These are phyloP conservation scores for Elymnias hypermnestra DNA, from an alignment of 1,140 invertebrate genomes.

Conservation along the genomic window DNA sequence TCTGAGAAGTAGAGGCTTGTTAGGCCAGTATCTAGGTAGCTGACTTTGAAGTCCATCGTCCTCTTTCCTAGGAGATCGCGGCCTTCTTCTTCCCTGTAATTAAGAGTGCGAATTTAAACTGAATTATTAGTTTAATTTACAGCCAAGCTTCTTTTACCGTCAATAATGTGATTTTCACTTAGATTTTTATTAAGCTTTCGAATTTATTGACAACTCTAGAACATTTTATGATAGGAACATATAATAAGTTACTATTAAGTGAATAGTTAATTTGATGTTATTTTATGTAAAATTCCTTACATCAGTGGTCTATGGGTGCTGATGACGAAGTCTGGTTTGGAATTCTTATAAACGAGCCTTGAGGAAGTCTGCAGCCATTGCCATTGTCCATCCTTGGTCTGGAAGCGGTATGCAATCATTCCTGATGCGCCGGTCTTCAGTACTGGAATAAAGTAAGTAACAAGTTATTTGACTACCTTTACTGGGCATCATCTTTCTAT, in stretches of 20 bases:
- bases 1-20: constrained; percentile 94
- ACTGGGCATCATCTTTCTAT: no score
- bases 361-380: constrained; percentile 99
- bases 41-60: constrained; percentile 99
- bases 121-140: no score
- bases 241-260: no score
- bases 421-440: constrained; percentile 98
- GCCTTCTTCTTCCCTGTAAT: constrained; percentile 96
- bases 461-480: no score
- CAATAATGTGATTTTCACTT: no score
- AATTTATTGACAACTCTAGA: no score
- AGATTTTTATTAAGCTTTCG: no score
- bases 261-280: no score
- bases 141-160: no score
- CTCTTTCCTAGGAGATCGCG: constrained; percentile 96
- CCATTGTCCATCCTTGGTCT: constrained; percentile 95
- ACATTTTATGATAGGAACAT: no score
- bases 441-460: constrained; percentile 86
- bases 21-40: constrained; percentile 94
- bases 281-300: constrained; percentile 79
- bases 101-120: neutral
- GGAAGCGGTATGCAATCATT: constrained; percentile 97
- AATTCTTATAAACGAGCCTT: constrained; percentile 98
- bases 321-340: constrained; percentile 99
- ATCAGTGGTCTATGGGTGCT: constrained; percentile 98